Percentiles rank a stretch among this genome's conserved stretches.
Conservation (phyloP, 92 coral and sea anemone genomes). For the Actinernus sp. region DNA sequence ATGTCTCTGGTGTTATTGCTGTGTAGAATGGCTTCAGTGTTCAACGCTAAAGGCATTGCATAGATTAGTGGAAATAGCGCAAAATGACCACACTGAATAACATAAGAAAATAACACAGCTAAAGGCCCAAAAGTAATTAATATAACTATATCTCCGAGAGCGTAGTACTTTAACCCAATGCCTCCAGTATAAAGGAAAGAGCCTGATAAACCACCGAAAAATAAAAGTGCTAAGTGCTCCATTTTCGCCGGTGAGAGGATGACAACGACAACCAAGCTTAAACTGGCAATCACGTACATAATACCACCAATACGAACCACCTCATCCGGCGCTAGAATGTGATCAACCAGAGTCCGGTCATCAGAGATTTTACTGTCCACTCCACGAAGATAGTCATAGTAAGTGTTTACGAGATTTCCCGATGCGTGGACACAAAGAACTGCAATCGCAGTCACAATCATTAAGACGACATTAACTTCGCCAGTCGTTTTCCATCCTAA, state of each 20-base stretch:
- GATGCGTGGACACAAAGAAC: conserved; percentile 97
- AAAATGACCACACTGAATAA: conserved; percentile 90
- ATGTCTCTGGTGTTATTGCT: conserved; percentile 95
- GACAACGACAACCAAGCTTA: conserved; percentile 79
- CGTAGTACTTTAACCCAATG: conserved; percentile 94
- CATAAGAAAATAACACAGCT: conserved; percentile 90
- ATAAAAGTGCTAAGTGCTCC: conserved; percentile 92
- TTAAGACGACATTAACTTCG: conserved; percentile 52
- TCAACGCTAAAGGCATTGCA: conserved; percentile 86
- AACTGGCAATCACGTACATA: conserved; percentile 76
- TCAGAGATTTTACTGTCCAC: conserved; percentile 96
- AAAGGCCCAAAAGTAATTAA: conserved; percentile 95
- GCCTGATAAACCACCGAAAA: conserved; percentile 97
- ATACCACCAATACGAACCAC: conserved; percentile 93
- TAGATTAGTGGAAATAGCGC: conserved; percentile 72
- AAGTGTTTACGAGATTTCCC: conserved; percentile 95
- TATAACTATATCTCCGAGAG: conserved; percentile 95
- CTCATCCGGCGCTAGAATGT: conserved; percentile 84
- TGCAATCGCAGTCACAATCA: conserved; percentile 69
- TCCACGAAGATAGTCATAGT: conserved; percentile 94
- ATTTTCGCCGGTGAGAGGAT: conserved; percentile 89
- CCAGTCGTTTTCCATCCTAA: conserved; percentile 93
- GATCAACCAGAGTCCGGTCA: conserved; percentile 96
- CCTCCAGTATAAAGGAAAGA: conserved; percentile 99
- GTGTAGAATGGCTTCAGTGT: conserved; percentile 96